These are phyloP conservation scores for Nymphalis urticae DNA, from an alignment of 2,888 invertebrate species.

Conservation along the genomic window DNA sequence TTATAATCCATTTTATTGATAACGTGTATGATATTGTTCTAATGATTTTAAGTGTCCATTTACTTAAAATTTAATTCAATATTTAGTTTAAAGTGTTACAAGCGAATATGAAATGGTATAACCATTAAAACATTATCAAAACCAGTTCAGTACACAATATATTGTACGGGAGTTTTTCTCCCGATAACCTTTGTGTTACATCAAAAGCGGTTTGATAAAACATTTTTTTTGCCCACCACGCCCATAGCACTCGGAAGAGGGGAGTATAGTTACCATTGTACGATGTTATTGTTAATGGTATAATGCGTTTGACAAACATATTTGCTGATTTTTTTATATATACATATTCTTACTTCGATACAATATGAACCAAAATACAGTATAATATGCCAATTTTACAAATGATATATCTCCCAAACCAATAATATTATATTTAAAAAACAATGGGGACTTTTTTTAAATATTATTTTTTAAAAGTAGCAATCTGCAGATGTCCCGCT, in stretches of 20 bases:
- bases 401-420: no score
- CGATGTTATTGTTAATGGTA: conserved; percentile 16
- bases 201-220: conserved; percentile 27
- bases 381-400: no score
- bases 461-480: no score
- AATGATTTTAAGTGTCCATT: no score
- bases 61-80: no score
- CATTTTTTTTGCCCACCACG: conserved; percentile 36
- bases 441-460: no score
- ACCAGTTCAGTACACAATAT: conserved; percentile 3
- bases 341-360: not conserved
- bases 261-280: conserved; percentile 41
- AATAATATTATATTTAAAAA: no score
- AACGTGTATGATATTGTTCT: no score
- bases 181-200: conserved; percentile 13
- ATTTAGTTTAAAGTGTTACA: no score
- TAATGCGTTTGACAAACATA: conserved; percentile 28
- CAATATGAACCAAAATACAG: no score
- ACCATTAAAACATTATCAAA: conserved; percentile 7
- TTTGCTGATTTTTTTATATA: conserved; percentile 25
- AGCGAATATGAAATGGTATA: not conserved
- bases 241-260: conserved; percentile 43
- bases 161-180: not conserved
- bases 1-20: no score
- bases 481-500: no score